phyloP scores from a whole-genome alignment of 2,888 invertebrate genomes.

The Chymomyza caudatula region DNA sequence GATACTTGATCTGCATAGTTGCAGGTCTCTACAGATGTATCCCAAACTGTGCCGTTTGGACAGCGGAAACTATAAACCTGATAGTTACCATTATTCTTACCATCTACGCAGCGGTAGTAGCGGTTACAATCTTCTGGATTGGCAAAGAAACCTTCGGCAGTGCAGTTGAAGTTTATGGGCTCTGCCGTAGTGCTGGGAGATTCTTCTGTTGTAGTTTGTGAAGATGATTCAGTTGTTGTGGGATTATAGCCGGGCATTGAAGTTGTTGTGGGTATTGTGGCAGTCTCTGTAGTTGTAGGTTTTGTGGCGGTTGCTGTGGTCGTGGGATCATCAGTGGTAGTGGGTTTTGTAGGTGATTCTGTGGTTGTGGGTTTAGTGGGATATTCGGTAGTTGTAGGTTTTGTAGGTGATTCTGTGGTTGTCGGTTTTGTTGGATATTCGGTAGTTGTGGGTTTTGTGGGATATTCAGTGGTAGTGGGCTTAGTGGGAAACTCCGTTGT shows the following conservation, averaged over 20 bases:
- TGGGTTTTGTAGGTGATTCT: not conserved
- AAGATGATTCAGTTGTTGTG: slow-evolving; percentile 21
- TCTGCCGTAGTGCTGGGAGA: slow-evolving; percentile 44
- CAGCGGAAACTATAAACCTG: slow-evolving; percentile 80
- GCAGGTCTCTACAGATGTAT: slow-evolving; percentile 80
- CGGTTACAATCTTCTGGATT: slow-evolving; percentile 80
- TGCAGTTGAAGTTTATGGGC: slow-evolving; percentile 71
- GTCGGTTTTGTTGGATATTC: slow-evolving; percentile 3
- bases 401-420: slow-evolving; percentile 19
- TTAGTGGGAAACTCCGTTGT: not conserved
- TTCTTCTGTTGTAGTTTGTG: slow-evolving; percentile 19
- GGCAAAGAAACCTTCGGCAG: slow-evolving; percentile 77
- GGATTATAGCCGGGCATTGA: slow-evolving; percentile 46
- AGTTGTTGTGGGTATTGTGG: slow-evolving; percentile 17
- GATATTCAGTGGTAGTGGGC: not conserved
- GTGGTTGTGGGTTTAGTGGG: slow-evolving; percentile 29
- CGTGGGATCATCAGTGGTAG: slow-evolving; percentile 11
- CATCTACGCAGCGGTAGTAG: slow-evolving; percentile 80
- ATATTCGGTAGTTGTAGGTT: slow-evolving; percentile 38
- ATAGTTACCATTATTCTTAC: slow-evolving; percentile 75
- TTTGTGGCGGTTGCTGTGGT: slow-evolving; percentile 27
- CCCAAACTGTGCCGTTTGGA: slow-evolving; percentile 81
- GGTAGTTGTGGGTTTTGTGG: slow-evolving; percentile 5
- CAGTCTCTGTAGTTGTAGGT: slow-evolving; percentile 16
- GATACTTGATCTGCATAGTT: slow-evolving; percentile 74